Conservation (phyloP, 1,140 invertebrate genomes). For the Drosophila ohnishii region DNA sequence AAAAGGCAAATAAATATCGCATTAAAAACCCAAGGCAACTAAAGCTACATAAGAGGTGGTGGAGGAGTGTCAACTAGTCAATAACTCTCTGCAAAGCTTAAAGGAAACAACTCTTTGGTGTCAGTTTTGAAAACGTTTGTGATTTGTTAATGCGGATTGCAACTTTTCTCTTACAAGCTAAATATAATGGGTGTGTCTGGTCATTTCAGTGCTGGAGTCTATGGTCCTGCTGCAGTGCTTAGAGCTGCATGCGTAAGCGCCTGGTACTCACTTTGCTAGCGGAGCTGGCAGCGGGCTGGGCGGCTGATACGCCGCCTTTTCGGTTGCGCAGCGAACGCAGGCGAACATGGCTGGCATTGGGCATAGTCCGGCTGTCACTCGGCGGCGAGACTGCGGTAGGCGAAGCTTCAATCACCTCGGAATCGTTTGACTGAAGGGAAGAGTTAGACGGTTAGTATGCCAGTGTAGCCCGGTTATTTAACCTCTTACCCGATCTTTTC, state of each 20-base stretch:
- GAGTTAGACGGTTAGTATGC: neutral
- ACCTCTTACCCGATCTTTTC: conserved; percentile 10
- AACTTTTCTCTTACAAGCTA: conserved; percentile 33
- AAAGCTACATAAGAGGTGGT: conserved; percentile 15
- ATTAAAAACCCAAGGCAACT: conserved; percentile 15
- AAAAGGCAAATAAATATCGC: conserved; percentile 23
- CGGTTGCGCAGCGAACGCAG: conserved; percentile 52
- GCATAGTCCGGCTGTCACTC: neutral
- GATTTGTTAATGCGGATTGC: conserved; percentile 46
- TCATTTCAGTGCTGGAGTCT: conserved; percentile 6
- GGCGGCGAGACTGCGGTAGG: conserved; percentile 42
- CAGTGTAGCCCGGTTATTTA: rapidly evolving
- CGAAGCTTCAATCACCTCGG: conserved; percentile 62
- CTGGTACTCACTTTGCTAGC: conserved; percentile 71
- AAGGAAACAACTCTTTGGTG: conserved; percentile 44
- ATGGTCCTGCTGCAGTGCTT: conserved; percentile 30
- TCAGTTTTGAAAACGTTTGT: conserved; percentile 47
- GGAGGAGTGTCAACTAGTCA: conserved; percentile 6
- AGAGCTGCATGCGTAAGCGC: conserved; percentile 63
- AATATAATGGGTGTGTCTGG: conserved; percentile 11
- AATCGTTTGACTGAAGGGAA: conserved; percentile 40
- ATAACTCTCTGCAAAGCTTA: conserved; percentile 1
- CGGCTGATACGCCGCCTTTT: conserved; percentile 13
- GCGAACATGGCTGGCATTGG: conserved; percentile 41
- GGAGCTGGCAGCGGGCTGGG: conserved; percentile 17